Base-by-base conservation (phyloP, 2,797 vertebrate genomes). In the Sphenopsis melanotis region DNA sequence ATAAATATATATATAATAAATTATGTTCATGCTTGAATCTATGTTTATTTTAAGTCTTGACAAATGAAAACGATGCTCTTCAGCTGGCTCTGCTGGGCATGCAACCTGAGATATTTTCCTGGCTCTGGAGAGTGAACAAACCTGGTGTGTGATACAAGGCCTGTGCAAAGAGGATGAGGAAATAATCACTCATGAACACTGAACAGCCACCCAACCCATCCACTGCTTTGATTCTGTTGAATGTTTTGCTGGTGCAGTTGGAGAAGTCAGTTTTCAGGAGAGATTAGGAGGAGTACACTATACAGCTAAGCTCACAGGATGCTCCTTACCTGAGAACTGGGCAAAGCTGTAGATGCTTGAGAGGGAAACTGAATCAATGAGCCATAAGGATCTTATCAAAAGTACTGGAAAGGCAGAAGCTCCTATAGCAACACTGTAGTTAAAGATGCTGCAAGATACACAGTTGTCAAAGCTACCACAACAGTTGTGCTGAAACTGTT, bases 1-100 rank as follows among this genome's bases (percentile, higher is more conserved):
- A 61, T 17, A 72, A 57, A 71, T 55, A 50, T 27, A 65, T 34
- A 26, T 50, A 63, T 37, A 91, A 79, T 59, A 44, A 72, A 74
- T 27, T 5, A 16, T 55, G 19, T 52, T 27, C 0, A 0, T 47
- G 14, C 17, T 36, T 39, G 42, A 46, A 11, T 26, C 3, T 57
- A 1, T 10, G 14, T 50, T 24, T 63, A 39, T 42, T 83, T 82
- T 39, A 80, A 68, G 17, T 26, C 69, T 30, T 72, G 42, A 55
- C 27, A 57, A 77, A 79, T 18, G 10, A 55, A 70, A 94, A 55
- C 15, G 8, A 5, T 53, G 61, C 17, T 87, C 15, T 66, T 93
- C 52, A 63, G 32, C 36, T 86, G 78, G 5, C 12, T 75, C 27
- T 65, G 14, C 74, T 71, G 59, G 32, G 32, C 7, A 8, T 22